Base-by-base conservation (phyloP, 2,888 invertebrate species). In the Hipparchia sbordonii region DNA sequence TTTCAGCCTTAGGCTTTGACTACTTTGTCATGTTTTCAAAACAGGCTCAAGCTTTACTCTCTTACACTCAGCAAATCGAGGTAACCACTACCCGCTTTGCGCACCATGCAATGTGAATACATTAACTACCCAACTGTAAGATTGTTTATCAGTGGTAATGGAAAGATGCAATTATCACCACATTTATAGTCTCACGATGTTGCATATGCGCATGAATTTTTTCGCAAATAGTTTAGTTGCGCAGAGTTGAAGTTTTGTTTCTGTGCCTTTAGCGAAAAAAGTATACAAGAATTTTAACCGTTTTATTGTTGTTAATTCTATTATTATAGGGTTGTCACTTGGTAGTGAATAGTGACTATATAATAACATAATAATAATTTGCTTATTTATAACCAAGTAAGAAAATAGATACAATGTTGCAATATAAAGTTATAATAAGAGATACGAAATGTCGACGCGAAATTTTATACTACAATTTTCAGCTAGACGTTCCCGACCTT, bases 161-260 rank as follows among this genome's bases (percentile, higher is more conserved):
- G 10, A 33, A 52, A 52, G 39, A 33, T 52, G 65, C 51, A 69
- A 74, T 71, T 71, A 74, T 68, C 68, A 67, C 71, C 65, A 67
- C 71, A 39, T 73, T 70, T 73, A 73, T 70, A 48, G 62, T 54
- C 56, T 23, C 65, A 65, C 33, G 51, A 65, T 52, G 52, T 52
- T 0, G 65, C 65, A 33, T 52, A 51, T 51, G 52, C 33, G 65
- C 65, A 65, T 65, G 10, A 65, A 12, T 12, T 51, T 23, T 23
- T 33, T 52, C 33, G 33, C 65, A 48, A 48, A 65, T 65, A 52
- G 65, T 65, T 65, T 8, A 10, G 51, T 33, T 65, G 33, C 33
- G 33, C 8, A 13, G 46, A 62, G 12, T 33, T 48, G 46, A 7
- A 10, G 51, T 63, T 63, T 23, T 48, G 62, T 62, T 51, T 51